phyloP scores from a whole-genome alignment of 2,797 vertebrate species.

The Betta splendens region DNA sequence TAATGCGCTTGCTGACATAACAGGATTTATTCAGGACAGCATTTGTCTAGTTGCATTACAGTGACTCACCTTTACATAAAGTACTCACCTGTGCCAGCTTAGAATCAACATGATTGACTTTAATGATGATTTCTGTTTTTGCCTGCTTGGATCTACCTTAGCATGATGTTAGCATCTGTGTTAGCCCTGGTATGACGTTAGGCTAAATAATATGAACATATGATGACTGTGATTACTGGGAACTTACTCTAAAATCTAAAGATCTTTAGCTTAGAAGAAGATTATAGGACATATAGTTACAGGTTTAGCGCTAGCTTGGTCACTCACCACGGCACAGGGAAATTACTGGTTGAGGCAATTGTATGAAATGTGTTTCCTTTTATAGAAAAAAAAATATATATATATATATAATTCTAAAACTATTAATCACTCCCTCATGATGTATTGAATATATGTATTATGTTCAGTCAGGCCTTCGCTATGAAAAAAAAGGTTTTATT shows the following conservation, averaged over 20 bases:
- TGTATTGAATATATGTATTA: not conserved
- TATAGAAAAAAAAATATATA: not conserved
- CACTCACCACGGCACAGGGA: not conserved
- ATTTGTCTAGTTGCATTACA: constrained; percentile 53
- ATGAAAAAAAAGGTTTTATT: constrained; percentile 6
- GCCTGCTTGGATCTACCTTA: constrained; percentile 17
- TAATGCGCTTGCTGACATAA: constrained; percentile 40
- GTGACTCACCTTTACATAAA: constrained; percentile 49
- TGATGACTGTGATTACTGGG: no score
- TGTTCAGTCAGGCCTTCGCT: not conserved
- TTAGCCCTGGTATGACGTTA: no score
- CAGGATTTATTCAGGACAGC: constrained; percentile 40
- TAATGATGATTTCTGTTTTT: constrained; percentile 48
- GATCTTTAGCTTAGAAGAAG: no score
- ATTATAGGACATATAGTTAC: no score
- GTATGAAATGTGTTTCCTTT: not conserved
- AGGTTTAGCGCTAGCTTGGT: not conserved
- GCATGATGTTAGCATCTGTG: not conserved
- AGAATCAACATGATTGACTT: constrained; percentile 54
- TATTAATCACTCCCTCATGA: not conserved
- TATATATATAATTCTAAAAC: not conserved
- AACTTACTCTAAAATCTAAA: no score
- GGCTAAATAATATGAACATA: no score
- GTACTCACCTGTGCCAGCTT: constrained; percentile 44
- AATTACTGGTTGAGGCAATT: not conserved